phyloP scores from a whole-genome alignment of 2,113 vertebrate genomes.

The Choloepus hoffmanni region DNA sequence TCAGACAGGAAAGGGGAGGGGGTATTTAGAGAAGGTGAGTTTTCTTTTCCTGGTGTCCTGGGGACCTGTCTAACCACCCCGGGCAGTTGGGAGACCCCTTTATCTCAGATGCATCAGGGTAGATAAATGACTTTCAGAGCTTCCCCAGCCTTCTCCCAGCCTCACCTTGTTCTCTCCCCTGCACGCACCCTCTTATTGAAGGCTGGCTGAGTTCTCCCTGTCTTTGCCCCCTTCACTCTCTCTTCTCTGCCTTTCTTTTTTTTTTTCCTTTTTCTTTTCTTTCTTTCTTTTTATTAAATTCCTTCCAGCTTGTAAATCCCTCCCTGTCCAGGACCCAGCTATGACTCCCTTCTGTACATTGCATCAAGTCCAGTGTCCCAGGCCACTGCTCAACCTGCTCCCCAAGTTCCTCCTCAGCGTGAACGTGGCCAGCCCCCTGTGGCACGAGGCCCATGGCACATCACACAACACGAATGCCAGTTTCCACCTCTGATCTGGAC shows the following conservation, averaged over 20 bases:
- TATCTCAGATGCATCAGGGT: constrained; percentile 42
- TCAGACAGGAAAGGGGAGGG: background rate
- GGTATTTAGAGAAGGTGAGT: constrained; percentile 35
- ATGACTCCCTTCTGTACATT: background rate
- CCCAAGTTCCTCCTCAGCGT: background rate
- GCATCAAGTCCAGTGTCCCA: background rate
- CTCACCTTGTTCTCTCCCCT: background rate
- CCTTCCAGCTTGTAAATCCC: background rate
- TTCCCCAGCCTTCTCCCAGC: background rate
- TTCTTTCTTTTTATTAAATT: background rate
- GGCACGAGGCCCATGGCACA: background rate
- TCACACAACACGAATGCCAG: background rate
- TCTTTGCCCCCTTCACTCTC: background rate
- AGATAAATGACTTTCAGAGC: background rate
- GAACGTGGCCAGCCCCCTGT: background rate
- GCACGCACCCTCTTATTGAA: background rate
- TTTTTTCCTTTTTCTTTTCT: background rate
- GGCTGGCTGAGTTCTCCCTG: background rate
- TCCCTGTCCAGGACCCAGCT: background rate
- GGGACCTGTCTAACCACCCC: constrained; percentile 64
- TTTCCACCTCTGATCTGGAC: background rate
- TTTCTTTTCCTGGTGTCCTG: constrained; percentile 14
- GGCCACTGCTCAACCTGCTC: too few species aligned
- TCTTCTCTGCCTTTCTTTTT: background rate
- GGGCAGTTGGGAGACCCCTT: constrained; percentile 55